Evolutionary conservation across 1,140 invertebrate genomes (phyloP), one percentile per base, ranked within the genome.

Genomic region (Pachypeltis micranthus): DNA sequence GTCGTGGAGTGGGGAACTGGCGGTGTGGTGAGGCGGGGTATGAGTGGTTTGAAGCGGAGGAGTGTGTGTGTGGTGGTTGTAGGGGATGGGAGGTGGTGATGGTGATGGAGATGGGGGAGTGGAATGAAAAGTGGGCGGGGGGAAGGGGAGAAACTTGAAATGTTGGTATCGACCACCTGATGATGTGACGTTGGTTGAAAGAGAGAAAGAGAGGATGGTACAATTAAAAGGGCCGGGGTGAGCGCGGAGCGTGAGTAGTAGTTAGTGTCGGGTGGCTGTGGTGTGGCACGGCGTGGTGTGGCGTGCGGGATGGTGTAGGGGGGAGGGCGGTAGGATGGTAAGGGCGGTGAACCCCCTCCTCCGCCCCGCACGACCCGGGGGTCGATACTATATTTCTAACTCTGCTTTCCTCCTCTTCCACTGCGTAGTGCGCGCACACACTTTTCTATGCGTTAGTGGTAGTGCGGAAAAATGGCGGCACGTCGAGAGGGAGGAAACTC

Each of bases 311-410:
- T n/a, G n/a, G n/a, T n/a, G n/a, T n/a, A 51, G 26, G 31, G 57
- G 21, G 44, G 25, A 25, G 60, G 60, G 44, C 39, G 39, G 44
- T 28, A 44, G 23, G 47, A 29, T 28, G 44, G 60, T 54, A 44
- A 44, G 34, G 60, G 25, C 26, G 19, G n/a, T n/a, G n/a, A n/a
- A n/a, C n/a, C n/a, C n/a, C n/a, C 10, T 51, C 31, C 31, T 39
- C 31, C 31, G 23, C 47, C 47, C 47, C 47, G 12, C 47, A n/a
- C n/a, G n/a, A 26, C 25, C 14, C 34, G 31, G 16, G 57, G 62
- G 62, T 63, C 62, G 62, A 63, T 63, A 63, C 62, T 57, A 63
- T 63, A 63, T 63, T 63, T 63, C 62, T 63, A 63, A 63, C 62
- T 29, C 54, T 28, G 57, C 26, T 59, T 59, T 59, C 12, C 23